A percentile compares a stretch with the other conserved stretches of the same genome.
Evolutionary conservation across 2,113 vertebrate genomes (phyloP).

Genomic region (Pogonocichla stellata): DNA sequence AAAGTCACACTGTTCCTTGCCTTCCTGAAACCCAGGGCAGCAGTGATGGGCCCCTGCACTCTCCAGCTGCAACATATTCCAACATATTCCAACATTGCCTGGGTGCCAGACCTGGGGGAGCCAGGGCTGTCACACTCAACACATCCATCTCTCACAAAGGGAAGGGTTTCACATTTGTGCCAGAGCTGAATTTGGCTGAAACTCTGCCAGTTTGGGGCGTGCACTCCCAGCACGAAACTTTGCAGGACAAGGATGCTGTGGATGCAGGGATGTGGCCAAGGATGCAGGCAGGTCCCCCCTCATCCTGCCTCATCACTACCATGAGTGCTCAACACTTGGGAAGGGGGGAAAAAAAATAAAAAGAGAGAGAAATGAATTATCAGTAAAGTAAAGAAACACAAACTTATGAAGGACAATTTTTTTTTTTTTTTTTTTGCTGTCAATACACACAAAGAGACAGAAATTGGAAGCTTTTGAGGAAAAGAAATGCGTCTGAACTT

Average conservation of each 20-base stretch:
- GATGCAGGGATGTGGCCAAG: not conserved
- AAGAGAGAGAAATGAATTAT: not conserved
- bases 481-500: constrained; percentile 66
- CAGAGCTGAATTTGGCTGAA: not conserved
- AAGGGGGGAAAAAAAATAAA: not conserved
- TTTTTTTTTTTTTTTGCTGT: constrained; percentile 26
- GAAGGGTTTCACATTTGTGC: not conserved
- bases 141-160: fast-evolving
- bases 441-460: constrained; percentile 52
- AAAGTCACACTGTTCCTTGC: not conserved
- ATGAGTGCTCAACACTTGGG: not conserved
- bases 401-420: constrained; percentile 55
- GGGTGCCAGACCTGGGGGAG: not conserved
- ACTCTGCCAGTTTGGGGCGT: not conserved
- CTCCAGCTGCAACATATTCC: fast-evolving
- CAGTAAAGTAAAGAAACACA: constrained; percentile 30
- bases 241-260: not conserved
- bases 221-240: not conserved
- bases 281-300: not conserved
- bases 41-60: fast-evolving
- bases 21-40: not conserved
- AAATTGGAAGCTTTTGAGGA: constrained; percentile 69
- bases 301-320: not conserved
- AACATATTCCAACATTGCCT: too few species aligned
- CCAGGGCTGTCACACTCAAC: fast-evolving